These are phyloP conservation scores for Jacana jacana DNA, from an alignment of 2,113 vertebrate genomes.

Conservation along the genomic window DNA sequence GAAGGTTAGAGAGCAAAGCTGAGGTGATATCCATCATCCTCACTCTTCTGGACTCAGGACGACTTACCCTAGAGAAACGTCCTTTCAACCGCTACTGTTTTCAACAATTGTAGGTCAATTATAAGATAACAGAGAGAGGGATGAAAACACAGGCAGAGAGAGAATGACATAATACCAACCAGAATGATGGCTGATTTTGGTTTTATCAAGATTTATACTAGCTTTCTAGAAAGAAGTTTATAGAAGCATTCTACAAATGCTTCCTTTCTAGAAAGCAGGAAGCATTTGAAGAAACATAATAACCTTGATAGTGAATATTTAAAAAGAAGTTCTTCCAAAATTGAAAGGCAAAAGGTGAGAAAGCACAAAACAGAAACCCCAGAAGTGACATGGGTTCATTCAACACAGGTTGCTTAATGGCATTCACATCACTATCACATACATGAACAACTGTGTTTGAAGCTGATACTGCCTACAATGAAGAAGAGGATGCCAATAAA, in stretches of 20 bases:
- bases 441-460: not conserved
- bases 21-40: not conserved
- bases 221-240: not conserved
- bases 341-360: not conserved
- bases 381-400: rapidly evolving
- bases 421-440: not conserved
- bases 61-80: not conserved
- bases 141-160: not conserved
- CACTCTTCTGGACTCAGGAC: not conserved
- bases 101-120: not conserved
- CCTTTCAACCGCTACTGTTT: not conserved
- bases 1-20: not conserved
- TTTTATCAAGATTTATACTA: not conserved
- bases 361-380: not conserved
- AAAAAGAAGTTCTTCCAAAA: not conserved
- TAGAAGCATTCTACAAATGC: no score
- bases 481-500: not conserved
- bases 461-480: not conserved
- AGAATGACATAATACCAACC: not conserved
- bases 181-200: not conserved
- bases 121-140: not conserved
- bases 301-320: not conserved
- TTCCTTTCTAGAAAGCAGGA: no score
- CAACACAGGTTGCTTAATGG: not conserved
- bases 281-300: not conserved